phyloP scores from a whole-genome alignment of 1,140 invertebrate genomes.

The Adoxophyes honmai region DNA sequence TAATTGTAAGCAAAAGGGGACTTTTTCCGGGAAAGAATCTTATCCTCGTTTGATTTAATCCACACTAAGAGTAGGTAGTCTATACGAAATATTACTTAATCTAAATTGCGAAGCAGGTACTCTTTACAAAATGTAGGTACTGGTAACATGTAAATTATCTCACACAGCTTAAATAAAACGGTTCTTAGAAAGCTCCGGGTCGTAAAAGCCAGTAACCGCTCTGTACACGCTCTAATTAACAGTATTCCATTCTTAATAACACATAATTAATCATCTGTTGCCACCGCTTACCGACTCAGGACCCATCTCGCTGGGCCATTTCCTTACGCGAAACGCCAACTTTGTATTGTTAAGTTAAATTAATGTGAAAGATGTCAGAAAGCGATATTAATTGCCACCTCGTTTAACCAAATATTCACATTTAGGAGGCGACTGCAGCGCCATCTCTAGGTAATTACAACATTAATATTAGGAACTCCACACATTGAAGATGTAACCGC shows the following conservation, averaged over 20 bases:
- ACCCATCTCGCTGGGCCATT: slow-evolving; percentile 12
- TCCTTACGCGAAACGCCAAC: slow-evolving; percentile 25
- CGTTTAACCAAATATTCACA: slow-evolving; percentile 30
- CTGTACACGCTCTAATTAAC: background rate
- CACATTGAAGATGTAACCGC: slow-evolving; percentile 18
- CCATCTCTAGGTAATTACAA: slow-evolving; percentile 32
- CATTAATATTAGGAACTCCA: slow-evolving; percentile 36
- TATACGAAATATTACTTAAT: too few species aligned
- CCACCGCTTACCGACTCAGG: slow-evolving; percentile 14
- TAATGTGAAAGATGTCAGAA: slow-evolving; percentile 38
- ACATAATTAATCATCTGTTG: slow-evolving; percentile 25
- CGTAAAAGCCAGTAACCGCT: too few species aligned
- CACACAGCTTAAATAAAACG: too few species aligned
- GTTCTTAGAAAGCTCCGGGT: too few species aligned
- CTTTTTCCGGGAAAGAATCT: too few species aligned
- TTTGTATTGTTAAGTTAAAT: slow-evolving; percentile 45
- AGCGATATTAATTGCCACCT: slow-evolving; percentile 38
- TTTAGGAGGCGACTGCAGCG: slow-evolving; percentile 25
- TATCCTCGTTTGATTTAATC: too few species aligned
- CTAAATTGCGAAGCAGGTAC: too few species aligned
- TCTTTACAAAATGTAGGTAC: too few species aligned
- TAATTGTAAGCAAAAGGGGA: too few species aligned
- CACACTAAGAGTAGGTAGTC: too few species aligned
- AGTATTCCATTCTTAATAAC: slow-evolving; percentile 17
- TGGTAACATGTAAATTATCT: too few species aligned